These are phyloP conservation scores for Micropoecilia bifurca DNA, from an alignment of 2,797 vertebrate species.

Conservation along the genomic window DNA sequence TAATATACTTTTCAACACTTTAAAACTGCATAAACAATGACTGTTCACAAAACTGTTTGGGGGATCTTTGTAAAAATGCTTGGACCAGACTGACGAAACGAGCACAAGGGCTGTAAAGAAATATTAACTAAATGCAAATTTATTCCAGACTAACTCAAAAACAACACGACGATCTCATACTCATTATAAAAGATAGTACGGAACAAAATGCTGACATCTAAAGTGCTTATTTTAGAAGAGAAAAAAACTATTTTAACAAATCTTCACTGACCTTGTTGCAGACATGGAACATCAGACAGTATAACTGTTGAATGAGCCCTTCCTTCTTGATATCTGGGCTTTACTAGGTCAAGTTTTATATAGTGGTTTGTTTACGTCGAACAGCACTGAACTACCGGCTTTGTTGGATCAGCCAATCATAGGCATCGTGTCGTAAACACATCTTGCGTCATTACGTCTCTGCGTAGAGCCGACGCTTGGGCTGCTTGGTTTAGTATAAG, in stretches of 20 bases:
- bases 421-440: not conserved
- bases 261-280: constrained; percentile 19
- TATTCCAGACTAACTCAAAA: not conserved
- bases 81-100: not conserved
- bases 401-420: constrained; percentile 50
- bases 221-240: not conserved
- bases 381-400: not conserved
- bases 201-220: not conserved
- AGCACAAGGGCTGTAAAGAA: not conserved
- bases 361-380: constrained; percentile 37
- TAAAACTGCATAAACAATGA: not conserved
- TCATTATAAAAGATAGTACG: not conserved
- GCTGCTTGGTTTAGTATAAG: constrained; percentile 11
- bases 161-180: not conserved
- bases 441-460: constrained; percentile 30
- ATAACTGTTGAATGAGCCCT: not conserved
- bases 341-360: not conserved
- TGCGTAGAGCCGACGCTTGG: not conserved
- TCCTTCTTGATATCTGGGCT: not conserved
- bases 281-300: not conserved
- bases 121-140: not conserved
- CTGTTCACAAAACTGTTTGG: not conserved
- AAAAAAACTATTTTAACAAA: not conserved
- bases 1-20: not conserved
- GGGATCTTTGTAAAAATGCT: not conserved